A percentile compares a stretch with the other conserved stretches of the same genome.
These are phyloP conservation scores for Silurus lanzhouensis DNA, from an alignment of 2,797 vertebrate species.

Conservation along the genomic window DNA sequence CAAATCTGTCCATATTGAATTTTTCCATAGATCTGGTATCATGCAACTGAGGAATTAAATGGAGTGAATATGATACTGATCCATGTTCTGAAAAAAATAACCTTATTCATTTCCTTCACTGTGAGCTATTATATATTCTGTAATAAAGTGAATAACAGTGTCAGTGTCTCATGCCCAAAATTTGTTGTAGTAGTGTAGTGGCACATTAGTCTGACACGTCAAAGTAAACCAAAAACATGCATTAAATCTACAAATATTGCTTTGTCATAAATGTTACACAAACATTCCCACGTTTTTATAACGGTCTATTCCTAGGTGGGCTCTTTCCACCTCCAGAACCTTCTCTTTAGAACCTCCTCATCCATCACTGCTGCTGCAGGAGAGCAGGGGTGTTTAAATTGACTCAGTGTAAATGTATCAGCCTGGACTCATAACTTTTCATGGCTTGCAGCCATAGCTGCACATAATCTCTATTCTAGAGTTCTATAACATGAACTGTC, in stretches of 20 bases:
- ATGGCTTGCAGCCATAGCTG: slow-evolving; percentile 31
- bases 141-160: neutral
- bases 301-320: slow-evolving; percentile 40
- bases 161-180: neutral
- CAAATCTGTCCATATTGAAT: slow-evolving; percentile 12
- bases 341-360: slow-evolving; percentile 38
- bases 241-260: neutral
- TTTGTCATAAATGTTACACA: slow-evolving; percentile 13
- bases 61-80: slow-evolving; percentile 16
- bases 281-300: slow-evolving; percentile 33
- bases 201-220: neutral
- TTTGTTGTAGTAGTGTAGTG: neutral
- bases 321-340: slow-evolving; percentile 35
- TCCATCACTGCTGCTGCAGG: slow-evolving; percentile 50
- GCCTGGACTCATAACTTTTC: slow-evolving; percentile 34
- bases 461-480: slow-evolving; percentile 10
- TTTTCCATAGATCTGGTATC: neutral
- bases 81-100: neutral
- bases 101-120: neutral
- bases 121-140: slow-evolving; percentile 4
- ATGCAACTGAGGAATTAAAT: slow-evolving; percentile 6
- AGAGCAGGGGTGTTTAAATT: slow-evolving; percentile 43
- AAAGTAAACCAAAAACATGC: neutral
- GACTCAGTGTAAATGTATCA: slow-evolving; percentile 47
- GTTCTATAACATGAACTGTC: slow-evolving; percentile 18